phyloP scores from a whole-genome alignment of 2,888 invertebrate species.

The Dicyrtoma fusca region DNA sequence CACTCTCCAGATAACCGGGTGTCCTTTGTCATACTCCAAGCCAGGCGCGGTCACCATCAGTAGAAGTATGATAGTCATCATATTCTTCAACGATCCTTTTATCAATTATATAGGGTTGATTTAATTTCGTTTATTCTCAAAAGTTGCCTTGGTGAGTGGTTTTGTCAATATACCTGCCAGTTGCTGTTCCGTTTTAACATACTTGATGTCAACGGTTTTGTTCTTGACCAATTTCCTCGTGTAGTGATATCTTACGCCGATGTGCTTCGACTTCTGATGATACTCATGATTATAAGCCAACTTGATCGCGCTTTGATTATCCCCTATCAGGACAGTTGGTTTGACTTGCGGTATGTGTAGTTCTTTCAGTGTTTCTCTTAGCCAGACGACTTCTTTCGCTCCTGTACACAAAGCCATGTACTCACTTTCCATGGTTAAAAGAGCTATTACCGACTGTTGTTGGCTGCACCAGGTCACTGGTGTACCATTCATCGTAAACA shows the following conservation, averaged over 20 bases:
- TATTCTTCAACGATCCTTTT: no score
- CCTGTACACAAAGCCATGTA: slow-evolving; percentile 43
- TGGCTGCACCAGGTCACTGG: slow-evolving; percentile 46
- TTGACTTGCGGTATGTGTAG: not conserved
- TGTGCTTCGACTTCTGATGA: slow-evolving; percentile 53
- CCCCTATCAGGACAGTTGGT: slow-evolving; percentile 18
- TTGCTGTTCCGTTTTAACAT: not conserved
- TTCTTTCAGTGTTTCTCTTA: slow-evolving; percentile 41
- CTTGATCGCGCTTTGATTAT: slow-evolving; percentile 49
- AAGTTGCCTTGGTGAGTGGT: slow-evolving; percentile 1
- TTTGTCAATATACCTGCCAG: slow-evolving; percentile 24
- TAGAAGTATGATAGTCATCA: no score
- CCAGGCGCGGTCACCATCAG: no score
- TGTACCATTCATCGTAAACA: slow-evolving; percentile 32
- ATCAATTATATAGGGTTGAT: no score
- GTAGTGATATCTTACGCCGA: slow-evolving; percentile 49
- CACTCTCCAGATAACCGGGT: no score
- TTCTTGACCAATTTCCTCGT: slow-evolving; percentile 10
- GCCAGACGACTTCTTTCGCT: slow-evolving; percentile 44
- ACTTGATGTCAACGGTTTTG: not conserved
- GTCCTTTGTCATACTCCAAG: no score
- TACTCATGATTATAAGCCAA: slow-evolving; percentile 49
- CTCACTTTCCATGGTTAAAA: slow-evolving; percentile 49
- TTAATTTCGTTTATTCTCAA: not conserved
- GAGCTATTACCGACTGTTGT: slow-evolving; percentile 42